Evolutionary conservation across 1,140 invertebrate species (phyloP).

Genomic region (Caenorhabditis remanei): DNA sequence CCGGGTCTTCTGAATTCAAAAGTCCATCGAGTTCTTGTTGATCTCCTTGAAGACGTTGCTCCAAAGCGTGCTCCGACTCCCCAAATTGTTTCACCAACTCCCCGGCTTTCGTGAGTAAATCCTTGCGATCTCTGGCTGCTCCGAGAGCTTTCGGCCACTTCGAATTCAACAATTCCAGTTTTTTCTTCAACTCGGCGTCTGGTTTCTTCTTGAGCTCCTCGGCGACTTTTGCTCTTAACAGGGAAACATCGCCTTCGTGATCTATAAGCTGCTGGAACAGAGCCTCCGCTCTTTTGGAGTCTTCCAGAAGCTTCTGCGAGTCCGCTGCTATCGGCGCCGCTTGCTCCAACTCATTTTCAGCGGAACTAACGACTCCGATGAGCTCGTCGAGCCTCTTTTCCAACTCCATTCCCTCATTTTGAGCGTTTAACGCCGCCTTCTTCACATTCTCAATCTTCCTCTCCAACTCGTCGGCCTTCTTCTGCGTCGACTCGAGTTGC

Average conservation of each 20-base stretch:
- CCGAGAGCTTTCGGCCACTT: constrained; percentile 64
- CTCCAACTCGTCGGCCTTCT: constrained; percentile 53
- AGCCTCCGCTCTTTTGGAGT: constrained; percentile 79
- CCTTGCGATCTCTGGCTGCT: constrained; percentile 60
- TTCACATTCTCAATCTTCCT: constrained; percentile 58
- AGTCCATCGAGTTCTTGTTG: constrained; percentile 53
- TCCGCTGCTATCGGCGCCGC: constrained; percentile 61
- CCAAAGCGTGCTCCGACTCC: constrained; percentile 50
- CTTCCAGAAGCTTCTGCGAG: constrained; percentile 63
- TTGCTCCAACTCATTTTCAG: constrained; percentile 56
- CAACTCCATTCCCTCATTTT: constrained; percentile 46
- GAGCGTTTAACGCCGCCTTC: constrained; percentile 29
- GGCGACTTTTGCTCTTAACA: constrained; percentile 90
- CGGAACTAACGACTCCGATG: not conserved
- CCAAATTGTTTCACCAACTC: constrained; percentile 57
- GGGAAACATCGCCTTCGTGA: constrained; percentile 92
- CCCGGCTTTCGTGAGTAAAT: constrained; percentile 61
- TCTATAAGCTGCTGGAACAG: constrained; percentile 83
- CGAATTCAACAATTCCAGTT: constrained; percentile 80
- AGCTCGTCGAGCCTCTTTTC: constrained; percentile 79
- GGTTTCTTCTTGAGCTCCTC: constrained; percentile 83
- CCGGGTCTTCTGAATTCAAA: constrained; percentile 9
- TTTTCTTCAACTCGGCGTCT: constrained; percentile 81
- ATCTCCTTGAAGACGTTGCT: constrained; percentile 60
- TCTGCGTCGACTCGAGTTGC: constrained; percentile 42